These are phyloP conservation scores for Sinohyriopsis cumingii DNA, from an alignment of 2,888 invertebrate species.

Conservation along the genomic window DNA sequence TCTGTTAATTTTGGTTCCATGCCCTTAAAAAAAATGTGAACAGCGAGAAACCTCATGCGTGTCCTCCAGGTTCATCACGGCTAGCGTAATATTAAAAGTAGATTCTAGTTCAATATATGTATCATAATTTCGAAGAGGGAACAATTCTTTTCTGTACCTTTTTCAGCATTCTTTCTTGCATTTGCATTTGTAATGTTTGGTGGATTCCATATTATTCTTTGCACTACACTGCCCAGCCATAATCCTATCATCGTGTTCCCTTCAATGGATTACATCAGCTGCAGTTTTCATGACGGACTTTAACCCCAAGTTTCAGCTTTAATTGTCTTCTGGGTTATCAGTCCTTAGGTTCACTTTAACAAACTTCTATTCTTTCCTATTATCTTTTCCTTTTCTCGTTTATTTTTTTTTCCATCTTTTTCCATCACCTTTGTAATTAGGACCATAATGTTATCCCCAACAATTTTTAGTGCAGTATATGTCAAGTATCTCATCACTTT, in stretches of 20 bases:
- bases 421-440: no score
- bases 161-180: conserved; percentile 47
- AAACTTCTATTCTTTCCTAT: not conserved
- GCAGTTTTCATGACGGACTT: conserved; percentile 73
- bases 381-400: conserved; percentile 1
- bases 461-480: no score
- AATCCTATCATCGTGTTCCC: conserved; percentile 43
- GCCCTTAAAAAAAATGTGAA: conserved; percentile 43
- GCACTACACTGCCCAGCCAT: conserved; percentile 1
- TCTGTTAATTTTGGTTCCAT: conserved; percentile 39
- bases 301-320: conserved; percentile 26
- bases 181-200: conserved; percentile 58
- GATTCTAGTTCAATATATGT: conserved; percentile 61
- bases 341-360: conserved; percentile 4
- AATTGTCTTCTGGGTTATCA: conserved; percentile 14
- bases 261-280: conserved; percentile 70
- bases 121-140: conserved; percentile 61
- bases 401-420: no score
- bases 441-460: no score
- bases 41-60: conserved; percentile 51
- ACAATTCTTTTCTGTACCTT: conserved; percentile 64
- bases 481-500: no score
- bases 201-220: conserved; percentile 5
- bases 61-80: conserved; percentile 66
- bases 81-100: conserved; percentile 70